Base-by-base conservation (phyloP, 2,113 vertebrate genomes). In the Engraulis encrasicolus region DNA sequence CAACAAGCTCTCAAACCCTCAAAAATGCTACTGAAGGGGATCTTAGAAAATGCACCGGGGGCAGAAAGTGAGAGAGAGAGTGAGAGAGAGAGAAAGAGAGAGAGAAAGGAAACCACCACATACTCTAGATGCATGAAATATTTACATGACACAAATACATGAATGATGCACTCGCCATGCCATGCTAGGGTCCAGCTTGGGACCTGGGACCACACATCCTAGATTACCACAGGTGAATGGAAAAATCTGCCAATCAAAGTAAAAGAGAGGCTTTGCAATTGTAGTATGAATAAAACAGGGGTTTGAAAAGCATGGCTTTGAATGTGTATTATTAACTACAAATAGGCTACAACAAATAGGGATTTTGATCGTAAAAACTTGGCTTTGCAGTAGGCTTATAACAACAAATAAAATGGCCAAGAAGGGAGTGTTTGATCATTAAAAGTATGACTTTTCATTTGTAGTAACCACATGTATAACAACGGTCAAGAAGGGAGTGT, bases 101-200 rank as follows among this genome's bases (percentile, higher is more conserved):
- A 54, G 50, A 20, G 15, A 54, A 6, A 54, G 15, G 54, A 20
- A 61, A 61, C 27, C 58, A 66, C 58, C 12, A 66, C 27, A 27
- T 66, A 66, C 58, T 66, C 58, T 11, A 66, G 31, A 66, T 27
- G 7, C 58, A 66, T 66, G 20, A 66, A 66, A 66, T 31, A 66
- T 66, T 66, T 14, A 31, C 58, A 31, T 66, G 58, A 66, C 58
- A 66, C 23, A 66, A 66, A 66, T 66, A 66, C 58, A 66, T 31
- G 27, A 31, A 66, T n/a, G n/a, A n/a, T 66, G 58, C 58, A 31
- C n/a, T 66, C 23, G 27, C 58, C 11, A 31, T 23, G 31, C 12
- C n/a, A n/a, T n/a, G n/a, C n/a, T n/a, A 20, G 54, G 31, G 12
- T 31, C 58, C 58, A 27, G 23, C 58, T 31, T 66, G 58, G 58